Conservation (phyloP, 2,113 vertebrate species). For the Podocnemis expansa region DNA sequence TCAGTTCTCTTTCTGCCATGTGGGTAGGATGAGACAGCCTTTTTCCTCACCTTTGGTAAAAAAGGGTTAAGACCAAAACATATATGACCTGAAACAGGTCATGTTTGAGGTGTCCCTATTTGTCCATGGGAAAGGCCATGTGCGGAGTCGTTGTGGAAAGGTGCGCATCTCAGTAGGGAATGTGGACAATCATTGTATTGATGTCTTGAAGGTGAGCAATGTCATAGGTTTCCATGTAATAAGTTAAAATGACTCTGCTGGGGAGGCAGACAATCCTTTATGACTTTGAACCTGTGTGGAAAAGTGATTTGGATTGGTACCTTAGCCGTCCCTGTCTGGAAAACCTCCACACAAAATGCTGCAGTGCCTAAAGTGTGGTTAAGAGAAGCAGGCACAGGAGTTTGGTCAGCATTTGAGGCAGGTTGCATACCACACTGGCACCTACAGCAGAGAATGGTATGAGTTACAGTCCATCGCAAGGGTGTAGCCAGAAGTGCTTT, state of each 20-base stretch:
- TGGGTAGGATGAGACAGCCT: not conserved
- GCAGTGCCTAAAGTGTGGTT: not conserved
- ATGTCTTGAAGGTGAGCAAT: not conserved
- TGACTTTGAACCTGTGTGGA: not conserved
- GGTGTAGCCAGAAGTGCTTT: no score
- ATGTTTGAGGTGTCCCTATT: not conserved
- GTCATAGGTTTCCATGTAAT: not conserved
- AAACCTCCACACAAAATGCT: not conserved
- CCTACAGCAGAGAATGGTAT: not conserved
- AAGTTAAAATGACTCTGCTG: not conserved
- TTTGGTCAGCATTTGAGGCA: not conserved
- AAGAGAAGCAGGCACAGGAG: not conserved
- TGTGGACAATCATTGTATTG: not conserved
- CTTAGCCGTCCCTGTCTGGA: not conserved
- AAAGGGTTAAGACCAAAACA: not conserved
- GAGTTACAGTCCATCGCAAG: not conserved
- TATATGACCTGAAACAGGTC: not conserved
- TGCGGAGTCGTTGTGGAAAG: no score
- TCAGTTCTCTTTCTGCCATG: not conserved
- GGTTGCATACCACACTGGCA: no score
- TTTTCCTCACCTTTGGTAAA: not conserved
- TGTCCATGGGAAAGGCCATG: not conserved
- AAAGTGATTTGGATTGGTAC: not conserved
- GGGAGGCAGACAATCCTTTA: not conserved
- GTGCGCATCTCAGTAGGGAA: not conserved